phyloP scores from a whole-genome alignment of 2,113 vertebrate species.

The Calyptommatus sinebrachiatus region DNA sequence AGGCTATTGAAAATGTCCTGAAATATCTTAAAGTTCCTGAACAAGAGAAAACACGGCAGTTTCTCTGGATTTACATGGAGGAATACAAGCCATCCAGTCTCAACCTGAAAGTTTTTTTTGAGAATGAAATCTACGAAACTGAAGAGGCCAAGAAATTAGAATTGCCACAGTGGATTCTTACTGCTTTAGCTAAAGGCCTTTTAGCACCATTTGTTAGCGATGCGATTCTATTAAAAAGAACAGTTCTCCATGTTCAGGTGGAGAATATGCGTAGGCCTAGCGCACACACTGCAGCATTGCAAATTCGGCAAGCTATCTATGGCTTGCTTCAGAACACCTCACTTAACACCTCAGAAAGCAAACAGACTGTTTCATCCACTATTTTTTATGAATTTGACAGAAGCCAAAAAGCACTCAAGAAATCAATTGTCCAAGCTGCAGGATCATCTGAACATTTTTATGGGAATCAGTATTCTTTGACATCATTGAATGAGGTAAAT shows the following conservation, averaged over 20 bases:
- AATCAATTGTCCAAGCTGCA: constrained; percentile 66
- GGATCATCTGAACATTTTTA: constrained; percentile 46
- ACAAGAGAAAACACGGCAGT: constrained; percentile 56
- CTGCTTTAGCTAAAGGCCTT: constrained; percentile 68
- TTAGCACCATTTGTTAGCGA: constrained; percentile 78
- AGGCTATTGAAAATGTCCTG: constrained; percentile 74
- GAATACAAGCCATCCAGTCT: constrained; percentile 79
- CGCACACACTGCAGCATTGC: constrained; percentile 74
- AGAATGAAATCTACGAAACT: constrained; percentile 48
- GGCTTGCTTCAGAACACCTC: constrained; percentile 72
- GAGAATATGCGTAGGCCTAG: constrained; percentile 83
- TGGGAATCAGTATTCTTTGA: constrained; percentile 60
- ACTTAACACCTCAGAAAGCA: neutral
- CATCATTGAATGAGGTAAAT: constrained; percentile 79
- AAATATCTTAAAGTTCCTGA: constrained; percentile 53
- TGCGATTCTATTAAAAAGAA: constrained; percentile 75
- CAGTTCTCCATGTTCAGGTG: constrained; percentile 85
- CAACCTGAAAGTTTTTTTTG: constrained; percentile 78
- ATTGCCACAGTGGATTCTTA: constrained; percentile 75
- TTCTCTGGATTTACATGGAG: constrained; percentile 74
- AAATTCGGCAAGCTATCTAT: constrained; percentile 84
- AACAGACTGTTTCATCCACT: neutral
- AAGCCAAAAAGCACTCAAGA: constrained; percentile 76
- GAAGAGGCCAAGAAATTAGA: constrained; percentile 42
- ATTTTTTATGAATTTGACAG: constrained; percentile 83